Conservation (phyloP, 2,888 invertebrate species). For the Sarcophaga carnaria region DNA sequence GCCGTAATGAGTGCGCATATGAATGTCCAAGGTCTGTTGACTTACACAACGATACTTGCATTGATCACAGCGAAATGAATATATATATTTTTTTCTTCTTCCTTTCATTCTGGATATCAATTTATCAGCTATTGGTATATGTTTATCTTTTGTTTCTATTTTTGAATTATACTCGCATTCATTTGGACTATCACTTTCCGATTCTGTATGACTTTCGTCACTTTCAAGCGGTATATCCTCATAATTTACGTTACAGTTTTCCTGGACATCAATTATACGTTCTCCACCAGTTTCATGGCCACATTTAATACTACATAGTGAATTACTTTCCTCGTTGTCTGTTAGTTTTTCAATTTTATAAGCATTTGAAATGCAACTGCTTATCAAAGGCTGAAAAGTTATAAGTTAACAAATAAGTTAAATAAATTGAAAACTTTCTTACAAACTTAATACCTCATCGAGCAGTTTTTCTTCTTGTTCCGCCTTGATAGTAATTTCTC, state of each 20-base stretch:
- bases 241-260: background rate
- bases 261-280: background rate
- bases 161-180: background rate
- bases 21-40: slow-evolving; percentile 46
- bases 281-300: background rate
- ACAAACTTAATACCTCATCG: background rate
- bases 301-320: background rate
- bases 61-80: slow-evolving; percentile 69
- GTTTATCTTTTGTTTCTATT: slow-evolving; percentile 49
- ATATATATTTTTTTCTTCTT: slow-evolving; percentile 61
- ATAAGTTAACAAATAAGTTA: background rate
- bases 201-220: slow-evolving; percentile 24
- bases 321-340: background rate
- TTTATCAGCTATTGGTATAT: background rate
- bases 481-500: background rate
- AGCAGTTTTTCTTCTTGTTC: background rate
- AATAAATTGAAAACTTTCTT: background rate
- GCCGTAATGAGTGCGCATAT: slow-evolving; percentile 44
- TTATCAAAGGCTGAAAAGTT: slow-evolving; percentile 10
- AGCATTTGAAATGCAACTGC: background rate
- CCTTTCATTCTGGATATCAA: slow-evolving; percentile 13
- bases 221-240: background rate
- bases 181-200: background rate
- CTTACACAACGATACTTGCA: slow-evolving; percentile 35
- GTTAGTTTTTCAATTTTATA: background rate